Conservation (phyloP, 2,797 vertebrate species). For the Xiphophorus birchmanni region DNA sequence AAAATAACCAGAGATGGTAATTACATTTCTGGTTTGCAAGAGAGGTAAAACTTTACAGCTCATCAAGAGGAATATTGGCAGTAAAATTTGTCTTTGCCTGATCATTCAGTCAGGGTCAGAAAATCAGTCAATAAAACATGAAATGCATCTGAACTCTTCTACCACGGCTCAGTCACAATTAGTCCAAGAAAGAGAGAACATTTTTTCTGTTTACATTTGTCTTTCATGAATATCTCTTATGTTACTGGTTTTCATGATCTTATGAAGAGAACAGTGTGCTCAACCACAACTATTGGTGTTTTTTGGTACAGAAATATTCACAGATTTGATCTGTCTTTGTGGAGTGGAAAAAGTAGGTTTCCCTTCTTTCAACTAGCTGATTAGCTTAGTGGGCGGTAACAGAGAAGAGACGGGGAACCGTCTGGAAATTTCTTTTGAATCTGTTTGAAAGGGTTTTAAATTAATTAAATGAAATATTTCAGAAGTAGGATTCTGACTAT, state of each 20-base stretch:
- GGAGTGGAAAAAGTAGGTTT: not conserved
- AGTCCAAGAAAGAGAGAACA: not conserved
- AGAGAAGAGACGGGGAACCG: not conserved
- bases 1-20: constrained; percentile 52
- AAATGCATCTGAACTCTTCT: constrained; percentile 1
- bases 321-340: not conserved
- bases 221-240: not conserved
- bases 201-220: not conserved
- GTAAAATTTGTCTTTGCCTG: constrained; percentile 58
- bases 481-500: not conserved
- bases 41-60: constrained; percentile 34
- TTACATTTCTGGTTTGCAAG: constrained; percentile 39
- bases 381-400: not conserved
- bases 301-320: not conserved
- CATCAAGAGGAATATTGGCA: constrained; percentile 42
- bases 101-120: constrained; percentile 51
- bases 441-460: not conserved
- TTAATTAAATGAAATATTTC: not conserved
- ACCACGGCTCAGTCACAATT: not conserved
- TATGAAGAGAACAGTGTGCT: not conserved
- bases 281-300: not conserved
- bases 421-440: not conserved
- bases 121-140: constrained; percentile 19
- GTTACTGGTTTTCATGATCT: not conserved
- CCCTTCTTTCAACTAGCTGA: not conserved